A percentile compares a stretch with the other conserved stretches of the same genome.
phyloP scores from a whole-genome alignment of 2,797 vertebrate species.

The Anguilla marmorata region DNA sequence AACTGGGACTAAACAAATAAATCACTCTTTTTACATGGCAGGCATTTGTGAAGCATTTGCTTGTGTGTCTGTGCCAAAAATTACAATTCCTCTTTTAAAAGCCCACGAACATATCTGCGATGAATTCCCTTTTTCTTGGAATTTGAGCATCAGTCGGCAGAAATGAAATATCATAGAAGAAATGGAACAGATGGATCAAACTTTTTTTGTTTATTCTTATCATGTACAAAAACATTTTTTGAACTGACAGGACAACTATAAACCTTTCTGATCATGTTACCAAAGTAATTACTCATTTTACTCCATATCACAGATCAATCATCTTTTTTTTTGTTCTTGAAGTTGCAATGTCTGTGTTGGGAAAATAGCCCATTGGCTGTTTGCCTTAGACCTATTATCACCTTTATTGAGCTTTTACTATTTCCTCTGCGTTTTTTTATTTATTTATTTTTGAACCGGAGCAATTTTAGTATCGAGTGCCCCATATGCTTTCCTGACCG shows the following conservation, averaged over 20 bases:
- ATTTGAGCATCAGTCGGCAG: background rate
- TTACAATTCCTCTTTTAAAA: background rate
- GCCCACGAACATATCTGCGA: background rate
- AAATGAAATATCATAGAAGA: background rate
- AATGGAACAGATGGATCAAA: background rate
- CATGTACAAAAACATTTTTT: background rate
- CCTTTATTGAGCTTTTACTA: background rate
- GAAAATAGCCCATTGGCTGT: background rate
- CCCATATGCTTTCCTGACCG: background rate
- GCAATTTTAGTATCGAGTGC: background rate
- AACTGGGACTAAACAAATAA: conserved; percentile 10
- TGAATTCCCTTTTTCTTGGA: background rate
- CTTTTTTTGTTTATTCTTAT: background rate
- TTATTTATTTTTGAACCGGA: background rate
- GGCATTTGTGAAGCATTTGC: background rate
- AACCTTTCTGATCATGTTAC: background rate
- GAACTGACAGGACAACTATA: background rate
- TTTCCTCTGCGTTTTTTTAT: background rate
- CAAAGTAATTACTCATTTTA: background rate
- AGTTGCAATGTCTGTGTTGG: background rate
- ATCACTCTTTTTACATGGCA: background rate
- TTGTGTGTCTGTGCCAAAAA: background rate
- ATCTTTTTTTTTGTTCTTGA: background rate
- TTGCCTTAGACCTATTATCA: background rate
- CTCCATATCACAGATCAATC: background rate